Base-by-base conservation (phyloP, 2,113 vertebrate species). In the Rhinogobius similis region DNA sequence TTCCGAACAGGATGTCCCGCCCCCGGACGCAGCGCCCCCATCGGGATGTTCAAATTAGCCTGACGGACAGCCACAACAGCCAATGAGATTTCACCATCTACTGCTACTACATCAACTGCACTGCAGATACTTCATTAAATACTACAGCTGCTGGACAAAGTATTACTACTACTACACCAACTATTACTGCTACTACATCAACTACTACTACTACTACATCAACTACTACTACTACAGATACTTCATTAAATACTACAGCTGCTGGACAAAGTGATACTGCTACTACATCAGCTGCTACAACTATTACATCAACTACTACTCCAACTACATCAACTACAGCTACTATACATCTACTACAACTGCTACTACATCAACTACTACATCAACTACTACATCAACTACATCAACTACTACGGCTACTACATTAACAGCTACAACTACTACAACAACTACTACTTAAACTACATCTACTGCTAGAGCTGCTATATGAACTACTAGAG, bases 1-100 rank as follows among this genome's bases (percentile, higher is more conserved):
- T 93, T 98, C 91, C 91, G 96, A 21, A 95, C 94, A 88, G 98
- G 97, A 88, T 95, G 97, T 73, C 96, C 97, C 41, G 95, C 97
- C 89, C 97, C 98, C 73, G 98, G 98, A 89, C 95, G 95, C 89
- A 99, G 93, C 84, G 93, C 97, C 90, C 97, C 97, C 98, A 98
- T 99, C 68, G 98, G 98, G 90, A 99, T 99, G 90, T 98, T 98
- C 87, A 99, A 94, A 91, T 99, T 98, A 90, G 97, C 98, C 98
- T 99, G 91, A 76, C 70, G 87, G 79, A 82, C 71, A 75, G 61
- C 80, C 41, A 75, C 89, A 84, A 65, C 53, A 78, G 69, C 76
- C 73, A 85, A 75, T 89, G 52, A 90, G 66, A 85, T 3, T n/a
- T 38, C 65, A 74, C 64, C 75, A 65, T 26, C 67, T 14, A 23